phyloP scores from a whole-genome alignment of 2,888 invertebrate genomes.

The Cryptosula pallasiana region DNA sequence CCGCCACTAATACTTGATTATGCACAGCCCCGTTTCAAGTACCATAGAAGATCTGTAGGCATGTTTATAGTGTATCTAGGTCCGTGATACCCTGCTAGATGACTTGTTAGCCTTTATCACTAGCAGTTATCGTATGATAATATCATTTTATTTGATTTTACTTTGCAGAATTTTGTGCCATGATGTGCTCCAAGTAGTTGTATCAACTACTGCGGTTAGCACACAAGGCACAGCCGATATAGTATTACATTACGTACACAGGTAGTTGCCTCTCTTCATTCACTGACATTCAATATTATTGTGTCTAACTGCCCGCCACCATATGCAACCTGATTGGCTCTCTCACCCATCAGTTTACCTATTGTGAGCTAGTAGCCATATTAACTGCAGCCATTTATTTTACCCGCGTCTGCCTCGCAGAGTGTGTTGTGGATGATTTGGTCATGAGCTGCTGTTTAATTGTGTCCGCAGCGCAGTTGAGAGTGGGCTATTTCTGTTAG shows the following conservation, averaged over 20 bases:
- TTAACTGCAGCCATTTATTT: background rate
- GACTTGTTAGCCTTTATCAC: too few relatives aligned
- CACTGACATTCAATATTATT: background rate
- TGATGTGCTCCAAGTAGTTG: constrained; percentile 26
- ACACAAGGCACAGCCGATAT: background rate
- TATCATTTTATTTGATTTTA: background rate
- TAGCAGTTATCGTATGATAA: too few relatives aligned
- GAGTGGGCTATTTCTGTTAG: too few relatives aligned
- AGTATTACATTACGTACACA: constrained; percentile 8
- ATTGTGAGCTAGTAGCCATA: constrained; percentile 6
- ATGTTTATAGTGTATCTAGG: too few relatives aligned
- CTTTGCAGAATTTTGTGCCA: constrained; percentile 24
- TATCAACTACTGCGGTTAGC: background rate
- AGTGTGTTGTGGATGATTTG: background rate
- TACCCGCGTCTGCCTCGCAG: background rate
- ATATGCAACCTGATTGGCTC: background rate
- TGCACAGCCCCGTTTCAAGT: too few relatives aligned
- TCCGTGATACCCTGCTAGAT: too few relatives aligned
- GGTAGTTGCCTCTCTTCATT: background rate
- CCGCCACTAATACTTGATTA: too few relatives aligned
- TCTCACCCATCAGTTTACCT: background rate
- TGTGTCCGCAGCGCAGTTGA: too few relatives aligned
- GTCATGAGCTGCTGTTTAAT: background rate
- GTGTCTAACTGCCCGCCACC: background rate
- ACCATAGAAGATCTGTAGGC: too few relatives aligned